These are phyloP conservation scores for Vespertilio murinus DNA, from an alignment of 2,797 vertebrate genomes.

Conservation along the genomic window DNA sequence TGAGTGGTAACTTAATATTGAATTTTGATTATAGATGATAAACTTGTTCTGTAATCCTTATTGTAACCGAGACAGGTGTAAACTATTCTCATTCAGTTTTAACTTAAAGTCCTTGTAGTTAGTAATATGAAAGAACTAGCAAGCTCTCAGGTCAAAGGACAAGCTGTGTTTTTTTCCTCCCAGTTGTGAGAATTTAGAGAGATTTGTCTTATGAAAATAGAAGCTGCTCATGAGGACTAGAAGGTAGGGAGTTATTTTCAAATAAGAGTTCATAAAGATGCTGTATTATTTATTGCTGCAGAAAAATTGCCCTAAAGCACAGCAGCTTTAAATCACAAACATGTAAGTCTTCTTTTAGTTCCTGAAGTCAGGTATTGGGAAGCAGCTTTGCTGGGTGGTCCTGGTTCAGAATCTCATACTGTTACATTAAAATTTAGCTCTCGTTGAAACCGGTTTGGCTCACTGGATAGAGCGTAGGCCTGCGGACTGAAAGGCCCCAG, in stretches of 20 bases:
- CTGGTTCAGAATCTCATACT: not conserved
- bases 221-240: not conserved
- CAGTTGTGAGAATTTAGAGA: slow-evolving; percentile 12
- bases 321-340: not conserved
- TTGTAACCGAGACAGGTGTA: not conserved
- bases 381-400: not conserved
- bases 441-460: not conserved
- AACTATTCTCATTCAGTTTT: not conserved
- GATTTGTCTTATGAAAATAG: not conserved
- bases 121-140: not conserved
- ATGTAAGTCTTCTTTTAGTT: not conserved
- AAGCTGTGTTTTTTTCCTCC: not conserved
- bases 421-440: not conserved
- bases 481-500: no score
- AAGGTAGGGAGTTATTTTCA: slow-evolving; percentile 5
- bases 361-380: not conserved
- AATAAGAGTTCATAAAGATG: slow-evolving; percentile 10
- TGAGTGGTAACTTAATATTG: not conserved
- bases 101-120: not conserved
- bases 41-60: not conserved
- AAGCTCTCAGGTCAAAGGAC: not conserved
- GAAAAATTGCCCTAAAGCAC: not conserved
- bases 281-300: not conserved
- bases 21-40: not conserved
- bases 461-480: no score